Conservation (phyloP, 2,888 invertebrate genomes). For the Habroteleia sp. region DNA sequence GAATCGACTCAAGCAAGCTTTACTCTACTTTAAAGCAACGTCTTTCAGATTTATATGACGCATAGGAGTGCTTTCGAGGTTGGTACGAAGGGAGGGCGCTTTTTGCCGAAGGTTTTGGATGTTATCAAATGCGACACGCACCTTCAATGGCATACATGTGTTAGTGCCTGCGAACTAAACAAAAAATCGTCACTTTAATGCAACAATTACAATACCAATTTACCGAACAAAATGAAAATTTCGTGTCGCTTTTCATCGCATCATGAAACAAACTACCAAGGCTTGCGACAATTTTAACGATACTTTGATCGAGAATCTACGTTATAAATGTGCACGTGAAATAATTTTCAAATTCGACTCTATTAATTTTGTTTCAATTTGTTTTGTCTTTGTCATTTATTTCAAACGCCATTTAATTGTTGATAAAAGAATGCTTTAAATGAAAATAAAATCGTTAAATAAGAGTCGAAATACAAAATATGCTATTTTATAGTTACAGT, state of each 20-base stretch:
- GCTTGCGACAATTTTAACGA: slow-evolving; percentile 36
- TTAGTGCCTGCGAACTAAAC: slow-evolving; percentile 25
- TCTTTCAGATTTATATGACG: slow-evolving; percentile 54
- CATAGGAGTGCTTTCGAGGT: slow-evolving; percentile 43
- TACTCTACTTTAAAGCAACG: slow-evolving; percentile 40
- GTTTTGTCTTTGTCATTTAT: slow-evolving; percentile 9
- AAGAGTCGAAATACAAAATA: too few species aligned
- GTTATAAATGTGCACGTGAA: slow-evolving; percentile 23
- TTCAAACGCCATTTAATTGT: slow-evolving; percentile 1
- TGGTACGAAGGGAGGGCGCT: slow-evolving; percentile 20
- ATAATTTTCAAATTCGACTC: slow-evolving; percentile 14
- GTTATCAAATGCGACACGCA: slow-evolving; percentile 49
- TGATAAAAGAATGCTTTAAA: too few species aligned
- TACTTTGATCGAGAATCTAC: slow-evolving; percentile 18
- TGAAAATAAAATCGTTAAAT: too few species aligned
- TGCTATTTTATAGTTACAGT: too few species aligned
- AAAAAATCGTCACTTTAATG: slow-evolving; percentile 60
- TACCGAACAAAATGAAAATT: slow-evolving; percentile 61
- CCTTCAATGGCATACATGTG: slow-evolving; percentile 11
- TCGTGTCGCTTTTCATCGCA: slow-evolving; percentile 44
- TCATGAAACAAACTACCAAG: slow-evolving; percentile 51
- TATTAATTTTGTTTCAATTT: slow-evolving; percentile 6
- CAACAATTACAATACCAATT: slow-evolving; percentile 70
- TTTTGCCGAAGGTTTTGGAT: slow-evolving; percentile 57
- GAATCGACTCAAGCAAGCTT: slow-evolving; percentile 35